Evolutionary conservation across 2,888 invertebrate genomes (phyloP).

Genomic region (Aporophyla nigra): DNA sequence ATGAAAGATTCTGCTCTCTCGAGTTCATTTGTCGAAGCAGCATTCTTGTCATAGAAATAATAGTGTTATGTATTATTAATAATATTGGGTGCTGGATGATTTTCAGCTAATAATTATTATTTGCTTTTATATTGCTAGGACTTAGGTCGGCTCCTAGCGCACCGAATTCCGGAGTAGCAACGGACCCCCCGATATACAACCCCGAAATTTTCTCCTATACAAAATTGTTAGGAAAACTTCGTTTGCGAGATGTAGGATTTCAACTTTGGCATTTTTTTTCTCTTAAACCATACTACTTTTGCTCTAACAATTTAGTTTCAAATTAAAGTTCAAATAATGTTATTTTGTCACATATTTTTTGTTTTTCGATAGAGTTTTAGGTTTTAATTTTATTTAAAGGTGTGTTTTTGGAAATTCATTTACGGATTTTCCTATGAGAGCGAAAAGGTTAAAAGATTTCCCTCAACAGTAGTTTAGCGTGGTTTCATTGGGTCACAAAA

Average conservation of each 20-base stretch:
- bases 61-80: background rate
- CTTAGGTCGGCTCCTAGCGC: slow-evolving; percentile 30
- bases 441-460: background rate
- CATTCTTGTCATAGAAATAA: slow-evolving; percentile 7
- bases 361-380: fast-evolving
- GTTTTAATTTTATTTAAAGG: slow-evolving; percentile 4
- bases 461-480: slow-evolving; percentile 2
- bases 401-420: background rate
- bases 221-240: background rate
- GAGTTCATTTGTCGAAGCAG: background rate
- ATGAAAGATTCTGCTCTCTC: background rate
- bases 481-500: slow-evolving; percentile 14
- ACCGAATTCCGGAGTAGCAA: slow-evolving; percentile 45
- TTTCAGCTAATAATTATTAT: slow-evolving; percentile 10
- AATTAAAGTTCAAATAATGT: fast-evolving
- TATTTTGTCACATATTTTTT: background rate
- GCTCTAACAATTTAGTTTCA: background rate
- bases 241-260: slow-evolving; percentile 40
- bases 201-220: background rate
- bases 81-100: slow-evolving; percentile 18
- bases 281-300: background rate
- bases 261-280: slow-evolving; percentile 18
- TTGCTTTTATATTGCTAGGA: slow-evolving; percentile 18
- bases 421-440: slow-evolving; percentile 3
- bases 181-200: slow-evolving; percentile 36